These are phyloP conservation scores for Vanessa atalanta DNA, from an alignment of 1,140 invertebrate genomes.

Conservation along the genomic window DNA sequence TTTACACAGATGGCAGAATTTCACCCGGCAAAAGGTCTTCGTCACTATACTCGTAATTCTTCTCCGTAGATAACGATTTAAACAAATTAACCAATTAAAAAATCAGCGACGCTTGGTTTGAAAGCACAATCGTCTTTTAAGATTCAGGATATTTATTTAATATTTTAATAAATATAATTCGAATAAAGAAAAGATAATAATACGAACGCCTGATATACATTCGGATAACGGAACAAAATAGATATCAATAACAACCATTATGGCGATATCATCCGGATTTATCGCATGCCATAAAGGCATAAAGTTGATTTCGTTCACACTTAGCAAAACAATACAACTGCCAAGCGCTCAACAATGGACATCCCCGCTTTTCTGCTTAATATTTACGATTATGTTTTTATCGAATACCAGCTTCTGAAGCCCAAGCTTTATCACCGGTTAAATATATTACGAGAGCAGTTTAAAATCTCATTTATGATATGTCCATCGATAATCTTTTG, in stretches of 20 bases:
- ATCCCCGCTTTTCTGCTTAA: conserved; percentile 27
- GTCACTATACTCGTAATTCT: no score
- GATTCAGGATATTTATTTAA: background rate
- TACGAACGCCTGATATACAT: background rate
- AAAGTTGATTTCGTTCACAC: conserved; percentile 40
- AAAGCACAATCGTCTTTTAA: no score
- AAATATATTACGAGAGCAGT: background rate
- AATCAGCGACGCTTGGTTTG: no score
- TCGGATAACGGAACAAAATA: conserved; percentile 22
- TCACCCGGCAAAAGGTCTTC: no score
- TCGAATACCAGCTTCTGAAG: conserved; percentile 22
- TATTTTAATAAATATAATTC: background rate
- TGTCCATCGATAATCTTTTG: no score
- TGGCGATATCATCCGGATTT: conserved; percentile 29
- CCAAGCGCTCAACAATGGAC: conserved; percentile 28
- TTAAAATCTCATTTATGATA: no score
- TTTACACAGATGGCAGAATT: no score
- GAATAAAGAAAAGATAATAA: background rate
- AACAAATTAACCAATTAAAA: no score
- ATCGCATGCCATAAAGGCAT: conserved; percentile 30
- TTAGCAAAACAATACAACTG: conserved; percentile 37
- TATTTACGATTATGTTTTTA: conserved; percentile 33
- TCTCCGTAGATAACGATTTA: no score
- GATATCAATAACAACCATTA: conserved; percentile 33
- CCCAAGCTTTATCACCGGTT: conserved; percentile 14